Evolutionary conservation across 2,113 vertebrate genomes (phyloP).

Genomic region (Echinops telfairi): DNA sequence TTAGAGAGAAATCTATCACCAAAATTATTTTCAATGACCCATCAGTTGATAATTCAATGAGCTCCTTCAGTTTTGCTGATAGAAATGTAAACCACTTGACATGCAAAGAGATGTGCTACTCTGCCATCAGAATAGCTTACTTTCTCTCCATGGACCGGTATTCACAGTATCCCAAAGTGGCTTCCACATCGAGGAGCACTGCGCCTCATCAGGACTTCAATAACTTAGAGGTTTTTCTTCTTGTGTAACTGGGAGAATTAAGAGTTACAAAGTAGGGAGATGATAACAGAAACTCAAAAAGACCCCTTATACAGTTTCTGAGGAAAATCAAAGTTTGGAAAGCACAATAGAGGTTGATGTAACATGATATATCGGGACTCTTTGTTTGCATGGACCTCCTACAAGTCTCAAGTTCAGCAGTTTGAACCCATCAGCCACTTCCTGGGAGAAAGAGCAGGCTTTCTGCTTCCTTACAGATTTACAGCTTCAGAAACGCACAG

Average conservation of each 20-base stretch:
- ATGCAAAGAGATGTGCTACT: neutral
- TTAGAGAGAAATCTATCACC: neutral
- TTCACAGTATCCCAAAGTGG: neutral
- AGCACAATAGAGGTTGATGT: neutral
- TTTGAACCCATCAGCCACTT: too few species aligned
- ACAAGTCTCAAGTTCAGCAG: too few species aligned
- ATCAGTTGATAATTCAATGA: neutral
- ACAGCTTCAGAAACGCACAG: too few species aligned
- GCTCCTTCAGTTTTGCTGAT: neutral
- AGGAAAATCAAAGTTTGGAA: neutral
- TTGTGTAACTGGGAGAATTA: neutral
- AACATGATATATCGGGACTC: neutral
- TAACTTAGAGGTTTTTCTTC: neutral
- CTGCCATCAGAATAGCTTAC: neutral
- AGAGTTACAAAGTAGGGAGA: neutral
- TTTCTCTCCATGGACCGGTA: neutral
- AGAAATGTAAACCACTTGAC: neutral
- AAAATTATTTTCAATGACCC: neutral
- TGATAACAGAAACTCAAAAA: too few species aligned
- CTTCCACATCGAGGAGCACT: too few species aligned
- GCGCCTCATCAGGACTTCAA: neutral
- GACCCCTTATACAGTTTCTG: neutral
- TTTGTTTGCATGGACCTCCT: neutral
- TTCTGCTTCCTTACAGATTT: too few species aligned
- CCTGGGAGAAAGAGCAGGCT: too few species aligned